A percentile compares a stretch with the other conserved stretches of the same genome.
Conservation (phyloP, 1,140 invertebrate genomes). For the Cryptotermes secundus region DNA sequence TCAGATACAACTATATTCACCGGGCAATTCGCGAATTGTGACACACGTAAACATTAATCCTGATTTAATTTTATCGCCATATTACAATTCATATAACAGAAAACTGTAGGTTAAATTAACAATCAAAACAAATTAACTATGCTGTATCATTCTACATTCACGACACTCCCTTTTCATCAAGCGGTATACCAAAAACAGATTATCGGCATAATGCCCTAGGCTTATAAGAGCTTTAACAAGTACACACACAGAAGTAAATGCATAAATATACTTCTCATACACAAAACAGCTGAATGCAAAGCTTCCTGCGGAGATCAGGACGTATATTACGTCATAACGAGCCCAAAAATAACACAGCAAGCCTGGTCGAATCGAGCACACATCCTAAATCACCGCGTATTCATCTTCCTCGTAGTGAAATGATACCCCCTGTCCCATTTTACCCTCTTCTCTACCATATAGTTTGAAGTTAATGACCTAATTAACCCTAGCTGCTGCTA, state of each 20-base stretch:
- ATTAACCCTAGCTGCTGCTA: conserved; percentile 23
- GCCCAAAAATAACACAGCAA: background rate
- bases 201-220: too few species aligned
- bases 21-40: background rate
- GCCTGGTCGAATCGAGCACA: background rate
- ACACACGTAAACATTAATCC: background rate
- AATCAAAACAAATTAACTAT: background rate
- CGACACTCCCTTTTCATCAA: background rate
- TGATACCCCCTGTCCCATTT: conserved; percentile 20
- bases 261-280: background rate
- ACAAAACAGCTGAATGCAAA: background rate
- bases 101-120: background rate
- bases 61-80: background rate
- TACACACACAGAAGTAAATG: background rate
- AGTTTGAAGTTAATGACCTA: conserved; percentile 29
- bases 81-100: background rate
- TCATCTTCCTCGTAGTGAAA: conserved; percentile 14
- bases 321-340: background rate
- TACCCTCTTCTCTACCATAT: conserved; percentile 2
- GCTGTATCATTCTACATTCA: background rate
- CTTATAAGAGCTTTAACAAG: background rate
- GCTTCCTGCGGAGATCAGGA: background rate
- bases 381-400: background rate
- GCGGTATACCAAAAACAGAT: background rate
- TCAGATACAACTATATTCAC: too few species aligned